Evolutionary conservation across 2,797 vertebrate genomes (phyloP), one percentile per base, ranked within the genome.

Genomic region (Lithobates pipiens): DNA sequence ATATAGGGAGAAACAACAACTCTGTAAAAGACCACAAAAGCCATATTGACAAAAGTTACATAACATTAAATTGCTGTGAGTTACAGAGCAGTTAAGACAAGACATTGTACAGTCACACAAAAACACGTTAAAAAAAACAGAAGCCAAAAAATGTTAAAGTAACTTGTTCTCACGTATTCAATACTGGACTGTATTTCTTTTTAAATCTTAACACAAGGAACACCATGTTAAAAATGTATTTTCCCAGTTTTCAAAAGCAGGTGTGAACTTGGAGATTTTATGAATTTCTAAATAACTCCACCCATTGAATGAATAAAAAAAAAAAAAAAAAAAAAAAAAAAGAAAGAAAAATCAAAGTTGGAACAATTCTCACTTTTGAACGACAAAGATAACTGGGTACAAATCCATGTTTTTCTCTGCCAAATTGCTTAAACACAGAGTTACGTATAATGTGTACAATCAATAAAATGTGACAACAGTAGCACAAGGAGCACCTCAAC

Each of bases 131-230:
- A 36, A 36, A 16, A 44, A 18, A 65, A 77, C 54, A 23, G 18
- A 25, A 25, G 13, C 16, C 23, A 67, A 67, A 67, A 44, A 18
- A 5, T 3, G 27, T 2, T 68, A 36, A 39, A 32, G 69, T 85
- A 79, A 80, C 83, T 80, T 85, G 76, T 79, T 85, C 76, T 65
- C 34, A 27, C 10, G 1, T 34, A n/a, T 73, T 85, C 71, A 85
- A 85, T 68, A 85, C 76, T 79, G 83, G 39, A 54, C 77, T 36
- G 36, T 16, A 65, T 75, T 50, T 50, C 50, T 42, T 72, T 46
- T 13, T 46, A 36, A 13, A 11, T 46, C n/a, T 61, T 21, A 39
- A 72, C 70, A 72, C 39, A 42, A 2, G 23, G 1, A 72, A 72
- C 65, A 67, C 65, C 65, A 67, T 67, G 11, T 67, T 10, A 67